These are phyloP conservation scores for Peromyscus aztecus DNA, from an alignment of 2,797 vertebrate genomes.

Conservation along the genomic window DNA sequence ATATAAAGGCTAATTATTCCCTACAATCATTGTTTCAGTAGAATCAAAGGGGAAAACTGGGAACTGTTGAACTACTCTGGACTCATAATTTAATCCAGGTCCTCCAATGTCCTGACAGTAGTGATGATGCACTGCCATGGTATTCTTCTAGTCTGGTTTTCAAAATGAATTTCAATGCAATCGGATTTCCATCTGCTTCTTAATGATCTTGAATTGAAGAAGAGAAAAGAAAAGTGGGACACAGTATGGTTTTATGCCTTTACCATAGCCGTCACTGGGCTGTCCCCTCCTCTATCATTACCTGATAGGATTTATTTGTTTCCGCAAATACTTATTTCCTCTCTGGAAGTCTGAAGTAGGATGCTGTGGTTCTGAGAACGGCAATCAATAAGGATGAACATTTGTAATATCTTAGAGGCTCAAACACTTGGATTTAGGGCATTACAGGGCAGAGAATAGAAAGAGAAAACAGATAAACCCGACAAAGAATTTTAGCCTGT, in stretches of 20 bases:
- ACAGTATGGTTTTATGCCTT: not conserved
- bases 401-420: not conserved
- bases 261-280: not conserved
- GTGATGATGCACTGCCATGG: constrained; percentile 57
- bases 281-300: not conserved
- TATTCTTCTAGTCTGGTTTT: constrained; percentile 63
- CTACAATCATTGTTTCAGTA: constrained; percentile 65
- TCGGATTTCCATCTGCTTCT: not conserved
- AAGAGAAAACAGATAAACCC: not conserved
- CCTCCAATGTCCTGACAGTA: constrained; percentile 61
- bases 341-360: not conserved
- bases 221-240: not conserved
- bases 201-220: not conserved
- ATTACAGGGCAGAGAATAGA: not conserved
- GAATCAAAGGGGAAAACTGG: constrained; percentile 72
- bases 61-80: constrained; percentile 74
- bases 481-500: not conserved
- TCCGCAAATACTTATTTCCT: not conserved
- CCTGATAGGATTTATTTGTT: not conserved
- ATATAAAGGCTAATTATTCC: constrained; percentile 84
- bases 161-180: constrained; percentile 29
- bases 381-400: not conserved
- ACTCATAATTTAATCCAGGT: constrained; percentile 81
- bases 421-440: not conserved
- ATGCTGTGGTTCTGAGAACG: not conserved